Conservation (phyloP, 2,888 invertebrate species). For the Lasioglossum villosulum region DNA sequence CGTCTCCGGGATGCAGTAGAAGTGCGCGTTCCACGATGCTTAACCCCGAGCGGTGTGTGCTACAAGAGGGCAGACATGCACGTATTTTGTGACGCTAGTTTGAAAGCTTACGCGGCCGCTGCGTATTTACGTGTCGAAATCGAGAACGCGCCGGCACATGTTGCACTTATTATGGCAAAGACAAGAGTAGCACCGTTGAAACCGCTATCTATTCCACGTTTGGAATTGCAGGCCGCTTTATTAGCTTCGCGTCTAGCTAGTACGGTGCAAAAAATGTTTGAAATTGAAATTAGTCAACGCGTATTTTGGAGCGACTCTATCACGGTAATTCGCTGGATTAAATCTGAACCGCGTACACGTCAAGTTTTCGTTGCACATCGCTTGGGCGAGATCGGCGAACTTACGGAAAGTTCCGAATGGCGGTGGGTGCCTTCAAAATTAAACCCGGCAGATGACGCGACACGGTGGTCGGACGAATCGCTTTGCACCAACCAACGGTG, state of each 20-base stretch:
- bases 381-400: slow-evolving; percentile 12
- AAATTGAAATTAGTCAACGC: not conserved
- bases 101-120: not conserved
- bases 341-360: not conserved
- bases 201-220: not conserved
- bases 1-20: not conserved
- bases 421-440: slow-evolving; percentile 6
- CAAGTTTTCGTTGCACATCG: slow-evolving; percentile 8
- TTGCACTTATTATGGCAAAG: not conserved
- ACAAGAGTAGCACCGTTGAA: slow-evolving; percentile 12
- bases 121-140: not conserved
- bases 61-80: not conserved
- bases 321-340: slow-evolving; percentile 4
- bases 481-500: too few species aligned
- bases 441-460: slow-evolving; percentile 21
- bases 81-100: not conserved
- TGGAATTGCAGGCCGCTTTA: slow-evolving; percentile 13
- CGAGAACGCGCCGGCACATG: not conserved
- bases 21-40: not conserved
- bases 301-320: slow-evolving; percentile 5
- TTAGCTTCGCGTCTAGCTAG: not conserved
- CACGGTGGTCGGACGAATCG: not conserved
- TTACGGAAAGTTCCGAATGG: not conserved
- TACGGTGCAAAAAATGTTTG: not conserved
- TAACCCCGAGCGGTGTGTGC: too few species aligned